Evolutionary conservation across 1,140 invertebrate genomes (phyloP).

Genomic region (Drosophila navojoa): DNA sequence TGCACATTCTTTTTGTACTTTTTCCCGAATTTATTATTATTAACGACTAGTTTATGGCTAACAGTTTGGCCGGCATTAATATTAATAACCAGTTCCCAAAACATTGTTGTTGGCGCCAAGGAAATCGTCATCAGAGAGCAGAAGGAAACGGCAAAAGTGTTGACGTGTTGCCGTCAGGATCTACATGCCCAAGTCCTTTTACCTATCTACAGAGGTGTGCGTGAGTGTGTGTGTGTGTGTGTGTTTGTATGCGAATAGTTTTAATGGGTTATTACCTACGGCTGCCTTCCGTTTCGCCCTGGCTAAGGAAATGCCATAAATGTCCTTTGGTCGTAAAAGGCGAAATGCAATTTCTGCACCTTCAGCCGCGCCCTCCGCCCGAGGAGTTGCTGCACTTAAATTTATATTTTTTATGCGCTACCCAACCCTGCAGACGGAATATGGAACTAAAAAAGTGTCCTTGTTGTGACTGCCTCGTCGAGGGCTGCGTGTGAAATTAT

Average conservation of each 20-base stretch:
- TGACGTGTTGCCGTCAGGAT: slow-evolving; percentile 53
- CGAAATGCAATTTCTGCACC: slow-evolving; percentile 74
- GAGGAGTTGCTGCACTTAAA: slow-evolving; percentile 56
- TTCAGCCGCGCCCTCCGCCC: slow-evolving; percentile 25
- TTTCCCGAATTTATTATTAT: slow-evolving; percentile 35
- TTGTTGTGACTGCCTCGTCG: slow-evolving; percentile 54
- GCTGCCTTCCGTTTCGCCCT: slow-evolving; percentile 38
- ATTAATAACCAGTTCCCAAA: slow-evolving; percentile 64
- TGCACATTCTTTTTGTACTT: not conserved
- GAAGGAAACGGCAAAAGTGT: slow-evolving; percentile 1
- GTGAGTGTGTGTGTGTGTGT: not conserved
- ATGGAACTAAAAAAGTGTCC: slow-evolving; percentile 38
- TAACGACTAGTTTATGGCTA: slow-evolving; percentile 42
- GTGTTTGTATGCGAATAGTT: slow-evolving; percentile 58
- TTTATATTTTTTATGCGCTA: slow-evolving; percentile 71
- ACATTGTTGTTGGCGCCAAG: slow-evolving; percentile 59
- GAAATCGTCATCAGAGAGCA: slow-evolving; percentile 41
- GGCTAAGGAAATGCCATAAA: slow-evolving; percentile 66
- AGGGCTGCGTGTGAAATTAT: slow-evolving; percentile 80
- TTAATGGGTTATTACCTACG: slow-evolving; percentile 79
- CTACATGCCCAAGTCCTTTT: slow-evolving; percentile 38
- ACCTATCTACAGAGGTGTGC: slow-evolving; percentile 53
- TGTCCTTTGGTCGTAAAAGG: slow-evolving; percentile 78
- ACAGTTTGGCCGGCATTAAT: slow-evolving; percentile 49
- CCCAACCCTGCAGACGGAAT: slow-evolving; percentile 38